Base-by-base conservation (phyloP, 2,888 invertebrate genomes). In the Seladonia tumulorum region DNA sequence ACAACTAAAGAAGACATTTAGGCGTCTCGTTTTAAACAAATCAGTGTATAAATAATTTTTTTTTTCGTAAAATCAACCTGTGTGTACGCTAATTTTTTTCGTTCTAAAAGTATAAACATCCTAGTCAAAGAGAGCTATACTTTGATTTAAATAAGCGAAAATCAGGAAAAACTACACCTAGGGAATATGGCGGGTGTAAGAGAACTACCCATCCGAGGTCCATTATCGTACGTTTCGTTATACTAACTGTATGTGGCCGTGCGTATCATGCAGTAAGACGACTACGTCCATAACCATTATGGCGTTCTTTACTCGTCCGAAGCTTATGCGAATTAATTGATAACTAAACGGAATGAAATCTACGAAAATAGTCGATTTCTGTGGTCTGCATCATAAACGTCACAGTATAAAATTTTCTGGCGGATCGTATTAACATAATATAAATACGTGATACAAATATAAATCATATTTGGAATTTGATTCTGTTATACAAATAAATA, bases 201-300 rank as follows among this genome's bases (percentile, higher is more conserved):
- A 22, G 68, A 39, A 68, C 10, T 39, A 39, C 35, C 68, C 68
- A 68, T 22, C 66, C 66, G 35, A 66, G 68, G 39, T 18, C 39
- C 68, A 68, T 68, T 68, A 68, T 68, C 68, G 68, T 68, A 68
- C 10, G 68, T 68, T 68, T 68, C 68, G 39, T 39, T 68, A 68
- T 68, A 68, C 35, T 39, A 39, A 39, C 39, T 45, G 45, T 60
- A 35, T 45, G 16, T 39, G 39, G 68, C 18, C 22, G 68, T 35
- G 39, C 39, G 68, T 68, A 68, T 39, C 39, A 39, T 22, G 68
- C 39, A 68, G 18, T 39, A 39, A 68, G 68, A 68, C 68, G 68
- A 39, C 68, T 22, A 39, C 35, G 68, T 39, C 35, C 39, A 22
- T 39, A 39, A 68, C 22, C 22, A 39, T 68, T 39, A 35, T 22